These are phyloP conservation scores for Drosophila leonis DNA, from an alignment of 2,888 invertebrate genomes.

Conservation along the genomic window DNA sequence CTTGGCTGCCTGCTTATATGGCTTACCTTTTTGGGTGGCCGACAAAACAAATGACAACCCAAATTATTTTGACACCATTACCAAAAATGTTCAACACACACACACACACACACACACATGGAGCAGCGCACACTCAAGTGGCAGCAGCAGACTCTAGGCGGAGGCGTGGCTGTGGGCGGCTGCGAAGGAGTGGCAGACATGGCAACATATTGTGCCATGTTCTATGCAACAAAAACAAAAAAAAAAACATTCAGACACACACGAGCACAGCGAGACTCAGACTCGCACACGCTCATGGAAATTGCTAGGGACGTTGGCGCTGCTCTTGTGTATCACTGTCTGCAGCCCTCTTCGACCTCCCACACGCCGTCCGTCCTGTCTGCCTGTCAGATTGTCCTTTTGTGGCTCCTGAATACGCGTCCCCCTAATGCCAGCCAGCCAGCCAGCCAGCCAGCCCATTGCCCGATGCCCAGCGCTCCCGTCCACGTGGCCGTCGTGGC, in stretches of 20 bases:
- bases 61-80: conserved; percentile 80
- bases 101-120: conserved; percentile 24
- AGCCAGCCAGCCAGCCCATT: background rate
- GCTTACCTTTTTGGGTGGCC: conserved; percentile 58
- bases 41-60: conserved; percentile 73
- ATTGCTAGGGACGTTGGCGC: conserved; percentile 49
- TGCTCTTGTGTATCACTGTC: conserved; percentile 41
- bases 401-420: conserved; percentile 37
- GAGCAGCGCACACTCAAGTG: conserved; percentile 48
- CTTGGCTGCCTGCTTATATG: conserved; percentile 32
- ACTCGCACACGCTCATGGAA: conserved; percentile 44
- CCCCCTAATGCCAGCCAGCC: background rate
- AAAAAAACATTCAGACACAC: conserved; percentile 14
- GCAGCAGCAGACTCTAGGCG: conserved; percentile 43
- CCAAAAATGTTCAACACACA: conserved; percentile 58
- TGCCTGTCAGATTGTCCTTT: conserved; percentile 41
- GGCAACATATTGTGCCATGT: conserved; percentile 78
- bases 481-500: conserved; percentile 11
- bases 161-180: conserved; percentile 29
- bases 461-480: background rate
- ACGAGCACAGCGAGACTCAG: conserved; percentile 10
- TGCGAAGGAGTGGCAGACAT: conserved; percentile 58
- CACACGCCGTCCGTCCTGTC: conserved; percentile 8
- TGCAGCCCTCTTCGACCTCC: background rate
- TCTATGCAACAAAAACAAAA: conserved; percentile 63